These are phyloP conservation scores for Dendrocincla tyrannina DNA, from an alignment of 2,797 vertebrate species.

Conservation along the genomic window DNA sequence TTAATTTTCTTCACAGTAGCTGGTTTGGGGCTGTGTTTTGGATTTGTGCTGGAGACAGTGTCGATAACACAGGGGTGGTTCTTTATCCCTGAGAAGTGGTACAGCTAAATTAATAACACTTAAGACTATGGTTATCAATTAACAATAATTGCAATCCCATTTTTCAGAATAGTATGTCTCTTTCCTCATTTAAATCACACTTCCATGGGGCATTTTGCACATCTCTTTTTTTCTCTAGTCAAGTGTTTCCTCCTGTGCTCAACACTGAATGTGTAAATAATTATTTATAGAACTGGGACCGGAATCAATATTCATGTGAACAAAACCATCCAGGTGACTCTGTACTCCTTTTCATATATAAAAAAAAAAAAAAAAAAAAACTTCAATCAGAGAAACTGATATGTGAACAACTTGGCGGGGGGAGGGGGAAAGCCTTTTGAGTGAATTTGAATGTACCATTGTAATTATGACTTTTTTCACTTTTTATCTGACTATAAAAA, in stretches of 20 bases:
- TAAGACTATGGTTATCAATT: background rate
- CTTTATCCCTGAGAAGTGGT: background rate
- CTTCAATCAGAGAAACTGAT: background rate
- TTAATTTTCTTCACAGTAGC: background rate
- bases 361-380: background rate
- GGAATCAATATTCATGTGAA: background rate
- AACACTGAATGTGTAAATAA: background rate
- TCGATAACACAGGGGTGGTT: background rate
- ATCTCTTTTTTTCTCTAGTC: background rate
- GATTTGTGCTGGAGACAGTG: background rate
- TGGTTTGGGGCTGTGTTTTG: background rate
- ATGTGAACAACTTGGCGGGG: background rate
- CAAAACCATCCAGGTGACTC: background rate
- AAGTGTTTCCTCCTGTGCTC: background rate
- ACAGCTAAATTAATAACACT: background rate
- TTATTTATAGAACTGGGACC: background rate
- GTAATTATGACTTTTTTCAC: background rate
- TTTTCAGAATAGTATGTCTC: background rate
- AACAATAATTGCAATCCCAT: background rate
- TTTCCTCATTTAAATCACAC: background rate
- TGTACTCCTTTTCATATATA: background rate
- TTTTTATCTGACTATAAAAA: background rate
- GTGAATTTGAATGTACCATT: background rate
- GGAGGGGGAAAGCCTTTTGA: accelerated
- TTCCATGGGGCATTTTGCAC: background rate